Percentiles rank a stretch among this genome's conserved stretches.
These are phyloP conservation scores for Microtus montanus DNA, from an alignment of 2,113 vertebrate species.

Conservation along the genomic window DNA sequence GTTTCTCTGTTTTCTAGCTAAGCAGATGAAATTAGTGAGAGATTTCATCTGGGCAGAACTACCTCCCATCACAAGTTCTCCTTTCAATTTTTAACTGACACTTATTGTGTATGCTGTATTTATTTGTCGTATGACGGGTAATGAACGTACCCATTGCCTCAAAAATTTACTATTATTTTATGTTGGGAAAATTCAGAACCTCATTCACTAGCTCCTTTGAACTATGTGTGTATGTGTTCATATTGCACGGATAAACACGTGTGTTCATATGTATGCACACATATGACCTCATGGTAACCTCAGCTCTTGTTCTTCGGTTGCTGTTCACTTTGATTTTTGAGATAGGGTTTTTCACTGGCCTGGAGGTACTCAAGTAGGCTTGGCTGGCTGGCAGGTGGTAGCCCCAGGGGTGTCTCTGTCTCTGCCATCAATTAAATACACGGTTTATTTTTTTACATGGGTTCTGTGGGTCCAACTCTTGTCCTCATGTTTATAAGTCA, in stretches of 20 bases:
- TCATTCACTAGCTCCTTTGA: neutral
- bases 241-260: neutral
- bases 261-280: neutral
- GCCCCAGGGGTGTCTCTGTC: neutral
- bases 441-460: neutral
- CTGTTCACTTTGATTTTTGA: neutral
- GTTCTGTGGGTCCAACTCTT: neutral
- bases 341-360: neutral
- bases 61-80: neutral
- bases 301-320: neutral
- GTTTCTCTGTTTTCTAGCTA: neutral
- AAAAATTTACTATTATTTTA: neutral
- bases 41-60: neutral
- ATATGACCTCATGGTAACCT: neutral
- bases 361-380: neutral
- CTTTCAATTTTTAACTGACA: neutral
- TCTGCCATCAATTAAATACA: neutral
- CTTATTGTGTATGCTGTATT: too few relatives aligned
- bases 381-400: neutral
- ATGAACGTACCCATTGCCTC: neutral
- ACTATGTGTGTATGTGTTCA: neutral
- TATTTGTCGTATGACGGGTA: neutral
- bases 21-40: constrained; percentile 1
- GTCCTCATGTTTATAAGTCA: neutral
- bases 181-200: neutral